Percentiles rank a stretch among this genome's conserved stretches.
phyloP scores from a whole-genome alignment of 2,113 vertebrate genomes.

The Dinomys branickii region DNA sequence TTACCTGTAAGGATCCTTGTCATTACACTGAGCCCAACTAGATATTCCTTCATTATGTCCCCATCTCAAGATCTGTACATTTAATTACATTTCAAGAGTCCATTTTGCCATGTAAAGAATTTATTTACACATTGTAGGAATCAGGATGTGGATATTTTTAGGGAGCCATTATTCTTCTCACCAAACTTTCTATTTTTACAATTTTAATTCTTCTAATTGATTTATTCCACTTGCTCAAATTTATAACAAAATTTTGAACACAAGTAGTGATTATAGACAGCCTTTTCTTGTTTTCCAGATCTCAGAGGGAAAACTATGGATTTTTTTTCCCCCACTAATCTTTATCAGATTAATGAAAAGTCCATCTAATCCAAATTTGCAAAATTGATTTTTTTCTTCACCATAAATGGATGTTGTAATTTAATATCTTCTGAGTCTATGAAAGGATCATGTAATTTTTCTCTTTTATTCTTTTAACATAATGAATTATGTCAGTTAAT shows the following conservation, averaged over 20 bases:
- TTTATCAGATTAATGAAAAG: background rate
- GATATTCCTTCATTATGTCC: background rate
- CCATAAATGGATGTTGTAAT: background rate
- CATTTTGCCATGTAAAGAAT: background rate
- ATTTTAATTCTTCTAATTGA: background rate
- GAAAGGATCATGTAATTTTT: background rate
- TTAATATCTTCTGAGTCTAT: background rate
- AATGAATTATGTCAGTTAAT: background rate
- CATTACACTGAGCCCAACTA: background rate
- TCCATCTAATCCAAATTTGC: background rate
- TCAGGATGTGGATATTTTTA: background rate
- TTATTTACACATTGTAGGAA: background rate
- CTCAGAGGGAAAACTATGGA: background rate
- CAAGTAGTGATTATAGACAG: background rate
- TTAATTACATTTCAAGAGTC: background rate
- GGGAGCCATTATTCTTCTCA: background rate
- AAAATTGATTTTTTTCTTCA: background rate
- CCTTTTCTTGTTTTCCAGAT: background rate
- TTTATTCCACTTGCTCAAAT: background rate
- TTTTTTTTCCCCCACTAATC: background rate
- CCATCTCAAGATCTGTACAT: background rate
- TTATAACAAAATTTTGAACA: background rate
- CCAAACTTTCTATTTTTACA: background rate
- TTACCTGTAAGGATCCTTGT: background rate
- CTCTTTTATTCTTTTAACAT: background rate